Conservation (phyloP, 1,140 invertebrate genomes). For the Helicoverpa armigera region DNA sequence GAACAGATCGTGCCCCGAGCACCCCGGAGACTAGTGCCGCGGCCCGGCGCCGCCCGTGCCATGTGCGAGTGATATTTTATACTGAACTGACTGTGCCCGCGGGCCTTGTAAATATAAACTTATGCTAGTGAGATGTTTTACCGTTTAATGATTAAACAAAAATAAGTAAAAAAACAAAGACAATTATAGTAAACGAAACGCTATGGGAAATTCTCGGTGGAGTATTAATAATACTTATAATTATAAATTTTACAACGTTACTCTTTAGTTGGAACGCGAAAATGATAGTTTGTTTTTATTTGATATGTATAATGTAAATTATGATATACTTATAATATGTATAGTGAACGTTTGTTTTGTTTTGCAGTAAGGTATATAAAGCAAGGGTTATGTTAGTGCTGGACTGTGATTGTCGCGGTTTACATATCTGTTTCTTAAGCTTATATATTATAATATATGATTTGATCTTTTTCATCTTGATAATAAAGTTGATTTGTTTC, state of each 20-base stretch:
- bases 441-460: conserved; percentile 81
- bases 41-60: conserved; percentile 30
- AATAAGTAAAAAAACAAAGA: conserved; percentile 74
- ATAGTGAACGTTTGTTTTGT: conserved; percentile 46
- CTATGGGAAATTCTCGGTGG: conserved; percentile 69
- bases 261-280: conserved; percentile 62
- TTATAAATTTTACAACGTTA: conserved; percentile 76
- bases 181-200: conserved; percentile 68
- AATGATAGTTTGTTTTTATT: conserved; percentile 61
- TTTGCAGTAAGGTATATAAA: conserved; percentile 54
- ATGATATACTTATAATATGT: conserved; percentile 47
- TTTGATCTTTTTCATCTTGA: conserved; percentile 86
- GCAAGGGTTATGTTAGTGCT: conserved; percentile 53
- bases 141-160: conserved; percentile 74
- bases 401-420: conserved; percentile 54
- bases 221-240: conserved; percentile 64
- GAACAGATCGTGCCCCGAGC: conserved; percentile 98
- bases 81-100: conserved; percentile 77
- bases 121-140: conserved; percentile 84
- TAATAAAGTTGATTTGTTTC: conserved; percentile 87
- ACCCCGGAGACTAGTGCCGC: conserved; percentile 94
- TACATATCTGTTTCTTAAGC: conserved; percentile 81
- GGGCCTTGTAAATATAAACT: conserved; percentile 80
- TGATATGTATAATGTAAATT: conserved; percentile 65
- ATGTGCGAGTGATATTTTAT: conserved; percentile 79